Conservation (phyloP, 2,888 invertebrate genomes). For the Hirudinaria manillensis region DNA sequence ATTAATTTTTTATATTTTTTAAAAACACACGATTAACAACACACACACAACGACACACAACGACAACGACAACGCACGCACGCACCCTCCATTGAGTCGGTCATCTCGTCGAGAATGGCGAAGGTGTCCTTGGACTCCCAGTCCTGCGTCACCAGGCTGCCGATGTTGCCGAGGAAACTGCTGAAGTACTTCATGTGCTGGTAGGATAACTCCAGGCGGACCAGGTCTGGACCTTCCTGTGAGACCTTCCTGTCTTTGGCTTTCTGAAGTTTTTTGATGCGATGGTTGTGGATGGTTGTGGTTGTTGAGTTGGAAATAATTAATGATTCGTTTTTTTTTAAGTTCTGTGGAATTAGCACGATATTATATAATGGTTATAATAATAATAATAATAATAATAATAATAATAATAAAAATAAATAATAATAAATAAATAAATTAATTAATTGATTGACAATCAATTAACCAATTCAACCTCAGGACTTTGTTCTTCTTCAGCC, state of each 20-base stretch:
- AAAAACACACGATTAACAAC: neutral
- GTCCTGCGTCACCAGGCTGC: neutral
- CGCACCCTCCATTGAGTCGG: neutral
- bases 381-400: no score
- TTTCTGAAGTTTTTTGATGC: neutral
- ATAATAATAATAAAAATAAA: no score
- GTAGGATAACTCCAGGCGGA: neutral
- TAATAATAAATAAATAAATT: no score
- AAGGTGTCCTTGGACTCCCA: constrained; percentile 7
- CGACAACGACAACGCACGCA: neutral
- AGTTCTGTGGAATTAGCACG: no score
- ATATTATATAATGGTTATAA: no score
- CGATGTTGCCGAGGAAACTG: constrained; percentile 1
- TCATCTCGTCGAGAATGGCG: constrained; percentile 7
- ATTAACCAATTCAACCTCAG: no score
- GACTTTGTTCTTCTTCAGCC: no score
- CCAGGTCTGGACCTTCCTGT: neutral
- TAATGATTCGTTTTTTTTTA: no score
- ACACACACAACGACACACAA: neutral
- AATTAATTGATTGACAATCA: no score
- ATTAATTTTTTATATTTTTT: neutral
- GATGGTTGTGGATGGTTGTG: neutral
- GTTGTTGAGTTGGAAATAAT: no score
- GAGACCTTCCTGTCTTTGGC: neutral
- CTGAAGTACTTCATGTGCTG: neutral